Base-by-base conservation (phyloP, 2,113 vertebrate genomes). In the Anser brachyrhynchus region DNA sequence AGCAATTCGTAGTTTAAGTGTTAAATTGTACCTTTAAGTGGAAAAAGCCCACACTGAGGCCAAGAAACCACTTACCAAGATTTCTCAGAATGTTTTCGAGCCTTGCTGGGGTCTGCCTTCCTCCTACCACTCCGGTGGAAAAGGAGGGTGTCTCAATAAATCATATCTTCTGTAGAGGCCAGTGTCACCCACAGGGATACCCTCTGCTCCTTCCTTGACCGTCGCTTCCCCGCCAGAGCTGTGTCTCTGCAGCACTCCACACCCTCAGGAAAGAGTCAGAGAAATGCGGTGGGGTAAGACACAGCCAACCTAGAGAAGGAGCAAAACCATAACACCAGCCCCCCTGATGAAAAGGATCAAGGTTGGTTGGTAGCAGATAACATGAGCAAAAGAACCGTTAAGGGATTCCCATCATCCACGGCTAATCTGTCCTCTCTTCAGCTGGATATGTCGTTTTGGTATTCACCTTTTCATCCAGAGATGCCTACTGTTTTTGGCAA, bases 21-120 rank as follows among this genome's bases (percentile, higher is more conserved):
- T 86, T 92, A 95, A 93, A 88, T 72, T 94, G 79, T 84, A 86
- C 67, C 72, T 96, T 80, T 88, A 91, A 94, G 86, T 64, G 51
- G 46, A 54, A 93, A 90, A 93, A 92, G 3, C 72, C 59, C 72
- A 65, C 39, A 71, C 3, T 52, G 85, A 90, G 85, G 90, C 76
- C 75, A 90, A 93, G 52, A 96, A 94, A 94, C 37, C 80, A 89
- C 83, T 96, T 86, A 94, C 57, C 22, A 49, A 94, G 69, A 77
- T 90, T 95, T 89, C 57, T 86, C 33, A 71, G 55, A 92, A 90
- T 10, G 8, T 74, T 83, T 96, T 90, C 29, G 57, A 93, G 62
- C 3, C 6, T 41, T 1, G 11, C 22, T 64, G 61, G 73, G 69
- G 49, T 92, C 80, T 92, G 46, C 67, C 46, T 86, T 94, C 67